A percentile compares a stretch with the other conserved stretches of the same genome.
phyloP scores from a whole-genome alignment of 2,888 invertebrate genomes.

The Athripsodes cinereus region DNA sequence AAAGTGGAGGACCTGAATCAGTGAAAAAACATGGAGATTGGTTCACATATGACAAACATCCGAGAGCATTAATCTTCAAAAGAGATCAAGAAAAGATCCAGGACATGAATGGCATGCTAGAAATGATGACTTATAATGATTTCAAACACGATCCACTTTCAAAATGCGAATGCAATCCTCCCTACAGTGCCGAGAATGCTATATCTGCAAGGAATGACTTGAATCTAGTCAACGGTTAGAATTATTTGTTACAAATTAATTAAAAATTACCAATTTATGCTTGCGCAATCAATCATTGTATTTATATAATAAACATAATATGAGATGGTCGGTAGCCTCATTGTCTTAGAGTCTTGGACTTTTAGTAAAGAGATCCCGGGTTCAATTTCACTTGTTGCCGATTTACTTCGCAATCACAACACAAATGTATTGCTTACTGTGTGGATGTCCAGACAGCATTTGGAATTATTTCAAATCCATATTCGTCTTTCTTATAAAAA shows the following conservation, averaged over 20 bases:
- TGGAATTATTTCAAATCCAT: too few species aligned
- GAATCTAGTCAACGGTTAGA: constrained; percentile 58
- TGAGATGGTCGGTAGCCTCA: too few species aligned
- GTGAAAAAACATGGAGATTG: constrained; percentile 46
- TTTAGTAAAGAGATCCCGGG: too few species aligned
- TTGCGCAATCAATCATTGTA: too few species aligned
- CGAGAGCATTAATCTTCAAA: constrained; percentile 58
- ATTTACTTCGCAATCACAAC: too few species aligned
- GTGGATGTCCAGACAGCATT: too few species aligned
- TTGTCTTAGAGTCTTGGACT: neutral
- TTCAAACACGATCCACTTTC: constrained; percentile 61
- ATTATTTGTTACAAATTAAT: too few species aligned
- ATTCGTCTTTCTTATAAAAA: too few species aligned
- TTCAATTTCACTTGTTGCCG: too few species aligned
- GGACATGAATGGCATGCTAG: constrained; percentile 54
- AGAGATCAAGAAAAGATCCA: constrained; percentile 52
- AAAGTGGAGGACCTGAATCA: constrained; percentile 54
- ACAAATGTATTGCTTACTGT: too few species aligned
- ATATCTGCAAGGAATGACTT: constrained; percentile 66
- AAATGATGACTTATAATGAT: constrained; percentile 63
- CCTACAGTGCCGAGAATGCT: constrained; percentile 66
- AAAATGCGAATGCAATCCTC: constrained; percentile 60
- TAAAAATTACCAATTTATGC: too few species aligned
- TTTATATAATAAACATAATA: too few species aligned
- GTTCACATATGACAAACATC: constrained; percentile 60